Evolutionary conservation across 2,888 invertebrate species (phyloP), one percentile per base, ranked within the genome.

Genomic region (Cyclophora punctaria): DNA sequence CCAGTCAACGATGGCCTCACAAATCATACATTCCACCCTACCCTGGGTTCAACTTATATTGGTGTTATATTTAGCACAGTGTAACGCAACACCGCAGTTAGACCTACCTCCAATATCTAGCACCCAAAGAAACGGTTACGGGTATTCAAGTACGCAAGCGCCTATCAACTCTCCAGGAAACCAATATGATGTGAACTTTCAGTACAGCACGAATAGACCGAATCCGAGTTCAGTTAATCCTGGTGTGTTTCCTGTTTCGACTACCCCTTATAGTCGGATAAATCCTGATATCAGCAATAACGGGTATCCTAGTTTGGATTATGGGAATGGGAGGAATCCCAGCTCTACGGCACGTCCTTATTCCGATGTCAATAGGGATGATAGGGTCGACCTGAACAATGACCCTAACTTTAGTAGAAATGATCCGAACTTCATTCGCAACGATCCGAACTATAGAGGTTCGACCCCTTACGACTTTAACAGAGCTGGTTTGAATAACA

Each of bases 41-140:
- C 73, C 71, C 59, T 76, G 75, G 71, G 65, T 74, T 48, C 69
- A 70, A 64, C 53, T 80, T 51, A 60, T 68, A 55, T 53, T 83
- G 53, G 64, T 80, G 52, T 51, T 73, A 34, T 45, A 67, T 3
- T 50, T 37, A 37, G 5, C 63, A 5, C 52, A 69, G 49, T 69
- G 69, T 49, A 56, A 59, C 47, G 71, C 73, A 2, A 67, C 73
- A 40, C 80, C 89, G 0, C 92, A 92, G 62, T 68, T 92, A 46
- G 91, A 91, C 63, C 65, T 92, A 45, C 91, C 92, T 2, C 91
- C 90, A 0, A 66, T 90, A 71, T 85, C 57, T 46, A 80, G 72
- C 66, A 80, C 75, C 48, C 80, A 34, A 59, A 64, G 62, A 71
- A 80, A 47, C 51, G 79, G 80, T 3, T 84, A 75, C 52, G 87